Percentiles rank a stretch among this genome's conserved stretches.
These are phyloP conservation scores for Pristionchus fissidentatus DNA, from an alignment of 2,888 invertebrate species.

Conservation along the genomic window DNA sequence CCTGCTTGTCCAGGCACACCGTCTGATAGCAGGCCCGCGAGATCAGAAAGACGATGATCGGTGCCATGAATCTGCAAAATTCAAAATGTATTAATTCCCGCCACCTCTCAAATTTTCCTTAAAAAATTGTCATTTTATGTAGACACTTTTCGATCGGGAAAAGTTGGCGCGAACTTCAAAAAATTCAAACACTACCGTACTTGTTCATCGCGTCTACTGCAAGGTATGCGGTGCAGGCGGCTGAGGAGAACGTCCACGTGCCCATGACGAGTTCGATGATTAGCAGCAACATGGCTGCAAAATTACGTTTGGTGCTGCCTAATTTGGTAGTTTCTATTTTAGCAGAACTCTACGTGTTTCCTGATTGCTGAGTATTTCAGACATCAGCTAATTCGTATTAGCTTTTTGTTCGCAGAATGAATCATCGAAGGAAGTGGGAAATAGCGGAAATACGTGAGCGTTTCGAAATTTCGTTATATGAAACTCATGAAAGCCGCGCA, in stretches of 20 bases:
- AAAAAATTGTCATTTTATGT: not conserved
- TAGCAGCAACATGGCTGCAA: slow-evolving; percentile 73
- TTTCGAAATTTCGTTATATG: too few relatives aligned
- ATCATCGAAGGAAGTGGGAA: too few relatives aligned
- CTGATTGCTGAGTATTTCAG: too few relatives aligned
- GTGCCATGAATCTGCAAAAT: slow-evolving; percentile 68
- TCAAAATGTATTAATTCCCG: not conserved
- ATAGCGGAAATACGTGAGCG: too few relatives aligned
- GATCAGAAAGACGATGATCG: slow-evolving; percentile 73
- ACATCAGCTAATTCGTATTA: too few relatives aligned
- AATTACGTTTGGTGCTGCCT: too few relatives aligned
- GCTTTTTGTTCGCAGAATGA: too few relatives aligned
- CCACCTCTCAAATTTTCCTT: not conserved
- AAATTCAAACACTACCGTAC: slow-evolving; percentile 51
- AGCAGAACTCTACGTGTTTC: too few relatives aligned
- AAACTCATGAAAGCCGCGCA: too few relatives aligned
- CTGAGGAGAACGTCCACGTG: slow-evolving; percentile 71
- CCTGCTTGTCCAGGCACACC: slow-evolving; percentile 69
- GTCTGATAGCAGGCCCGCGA: slow-evolving; percentile 74
- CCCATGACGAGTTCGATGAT: slow-evolving; percentile 72
- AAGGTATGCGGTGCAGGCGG: slow-evolving; percentile 70
- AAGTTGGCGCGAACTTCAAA: not conserved
- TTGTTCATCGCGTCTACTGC: slow-evolving; percentile 74
- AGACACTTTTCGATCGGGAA: slow-evolving; percentile 14
- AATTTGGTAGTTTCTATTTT: too few relatives aligned